Evolutionary conservation across 2,797 vertebrate genomes (phyloP).

Genomic region (Ambastaia sidthimunki): DNA sequence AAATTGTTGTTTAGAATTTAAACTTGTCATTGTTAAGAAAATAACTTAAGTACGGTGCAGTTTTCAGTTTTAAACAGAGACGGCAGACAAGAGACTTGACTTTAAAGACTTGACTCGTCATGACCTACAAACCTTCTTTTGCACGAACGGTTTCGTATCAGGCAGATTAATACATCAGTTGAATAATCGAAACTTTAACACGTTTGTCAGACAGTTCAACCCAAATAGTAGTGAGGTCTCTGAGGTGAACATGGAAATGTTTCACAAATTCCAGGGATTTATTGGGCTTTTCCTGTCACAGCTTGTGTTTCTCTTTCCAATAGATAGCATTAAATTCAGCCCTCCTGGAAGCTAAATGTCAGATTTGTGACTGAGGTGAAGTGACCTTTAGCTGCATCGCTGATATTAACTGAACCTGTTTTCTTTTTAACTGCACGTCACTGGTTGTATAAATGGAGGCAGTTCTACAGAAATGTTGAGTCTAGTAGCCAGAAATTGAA

Average conservation of each 20-base stretch:
- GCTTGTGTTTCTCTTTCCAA: slow-evolving; percentile 10
- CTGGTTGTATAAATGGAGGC: background rate
- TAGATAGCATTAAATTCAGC: slow-evolving; percentile 34
- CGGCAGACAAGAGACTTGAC: too few relatives aligned
- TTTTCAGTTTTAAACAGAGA: too few relatives aligned
- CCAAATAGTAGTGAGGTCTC: slow-evolving; percentile 16
- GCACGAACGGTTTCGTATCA: background rate
- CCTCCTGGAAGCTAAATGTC: background rate
- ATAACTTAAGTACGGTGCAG: too few relatives aligned
- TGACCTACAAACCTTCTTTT: background rate
- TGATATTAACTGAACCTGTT: slow-evolving; percentile 23
- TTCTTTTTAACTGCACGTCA: background rate
- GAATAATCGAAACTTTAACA: slow-evolving; percentile 4
- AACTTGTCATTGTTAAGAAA: too few relatives aligned
- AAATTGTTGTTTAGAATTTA: too few relatives aligned
- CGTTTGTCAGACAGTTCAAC: slow-evolving; percentile 5
- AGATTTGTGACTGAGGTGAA: background rate
- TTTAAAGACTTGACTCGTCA: too few relatives aligned
- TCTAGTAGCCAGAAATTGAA: background rate
- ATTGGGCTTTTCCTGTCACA: slow-evolving; percentile 22
- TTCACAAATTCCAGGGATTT: slow-evolving; percentile 45
- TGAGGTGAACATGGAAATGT: slow-evolving; percentile 35
- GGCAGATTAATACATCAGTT: background rate
- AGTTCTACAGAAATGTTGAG: slow-evolving; percentile 26
- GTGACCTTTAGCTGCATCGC: slow-evolving; percentile 2